A percentile compares a stretch with the other conserved stretches of the same genome.
phyloP scores from a whole-genome alignment of 2,888 invertebrate species.

The Lobophora halterata region DNA sequence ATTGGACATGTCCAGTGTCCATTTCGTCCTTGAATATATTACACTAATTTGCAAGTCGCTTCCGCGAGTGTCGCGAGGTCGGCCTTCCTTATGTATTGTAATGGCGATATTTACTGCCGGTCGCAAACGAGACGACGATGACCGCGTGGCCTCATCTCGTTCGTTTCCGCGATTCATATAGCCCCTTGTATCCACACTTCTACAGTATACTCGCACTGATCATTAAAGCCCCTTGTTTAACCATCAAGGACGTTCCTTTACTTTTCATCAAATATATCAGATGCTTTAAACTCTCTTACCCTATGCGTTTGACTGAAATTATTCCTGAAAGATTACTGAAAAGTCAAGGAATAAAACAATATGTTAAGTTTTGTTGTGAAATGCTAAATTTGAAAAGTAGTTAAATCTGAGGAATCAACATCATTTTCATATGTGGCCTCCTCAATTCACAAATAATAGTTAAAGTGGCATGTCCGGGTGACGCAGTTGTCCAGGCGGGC shows the following conservation, averaged over 20 bases:
- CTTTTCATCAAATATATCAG: too few species aligned
- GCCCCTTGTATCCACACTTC: too few species aligned
- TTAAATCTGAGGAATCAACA: constrained; percentile 44
- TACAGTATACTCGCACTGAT: too few species aligned
- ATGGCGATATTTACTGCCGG: constrained; percentile 42
- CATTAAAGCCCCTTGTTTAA: too few species aligned
- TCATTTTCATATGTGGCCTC: constrained; percentile 59
- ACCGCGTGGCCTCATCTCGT: constrained; percentile 30
- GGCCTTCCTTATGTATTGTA: constrained; percentile 40
- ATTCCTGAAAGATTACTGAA: too few species aligned
- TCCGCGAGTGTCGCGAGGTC: constrained; percentile 62
- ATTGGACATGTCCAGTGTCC: constrained; percentile 38
- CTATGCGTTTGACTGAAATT: too few species aligned
- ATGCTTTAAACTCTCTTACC: too few species aligned
- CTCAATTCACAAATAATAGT: constrained; percentile 63
- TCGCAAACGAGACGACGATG: constrained; percentile 29
- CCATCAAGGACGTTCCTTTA: too few species aligned
- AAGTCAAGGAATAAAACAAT: too few species aligned
- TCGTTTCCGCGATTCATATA: constrained; percentile 46
- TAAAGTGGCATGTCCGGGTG: constrained; percentile 66
- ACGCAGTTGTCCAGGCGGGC: constrained; percentile 46
- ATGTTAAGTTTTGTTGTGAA: too few species aligned
- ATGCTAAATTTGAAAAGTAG: constrained; percentile 26
- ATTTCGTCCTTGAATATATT: constrained; percentile 52
- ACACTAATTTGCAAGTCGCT: constrained; percentile 71